Percentiles rank a stretch among this genome's conserved stretches.
These are phyloP conservation scores for Drosophila miranda DNA, from an alignment of 1,140 invertebrate species.

Conservation along the genomic window DNA sequence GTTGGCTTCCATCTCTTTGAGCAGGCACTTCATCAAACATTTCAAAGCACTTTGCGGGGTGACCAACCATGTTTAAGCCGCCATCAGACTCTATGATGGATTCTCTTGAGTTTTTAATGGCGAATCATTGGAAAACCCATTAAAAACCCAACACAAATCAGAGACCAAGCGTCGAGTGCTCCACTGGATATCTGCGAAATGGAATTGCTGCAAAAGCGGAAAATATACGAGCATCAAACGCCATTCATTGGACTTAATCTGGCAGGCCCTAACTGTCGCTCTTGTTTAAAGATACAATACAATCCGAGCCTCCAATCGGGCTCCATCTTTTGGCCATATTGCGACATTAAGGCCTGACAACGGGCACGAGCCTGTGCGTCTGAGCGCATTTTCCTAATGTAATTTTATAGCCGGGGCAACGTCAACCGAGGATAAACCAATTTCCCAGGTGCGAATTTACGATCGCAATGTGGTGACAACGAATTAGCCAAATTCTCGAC, in stretches of 20 bases:
- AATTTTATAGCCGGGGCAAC: conserved; percentile 51
- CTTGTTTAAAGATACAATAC: conserved; percentile 19
- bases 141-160: neutral
- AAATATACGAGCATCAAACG: conserved; percentile 2
- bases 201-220: neutral
- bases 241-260: conserved; percentile 34
- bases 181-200: neutral
- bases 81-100: neutral
- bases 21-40: no score
- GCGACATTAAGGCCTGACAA: conserved; percentile 13
- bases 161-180: no score
- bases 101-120: no score
- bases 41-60: no score
- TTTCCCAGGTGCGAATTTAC: conserved; percentile 65
- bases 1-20: no score
- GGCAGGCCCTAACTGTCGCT: conserved; percentile 5
- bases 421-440: conserved; percentile 48
- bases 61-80: no score
- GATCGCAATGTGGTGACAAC: conserved; percentile 60
- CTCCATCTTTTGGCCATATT: conserved; percentile 16
- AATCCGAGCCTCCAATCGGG: no score
- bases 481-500: neutral
- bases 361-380: conserved; percentile 9
- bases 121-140: neutral
- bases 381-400: conserved; percentile 53